Percentiles rank a stretch among this genome's conserved stretches.
These are phyloP conservation scores for Scomber japonicus DNA, from an alignment of 2,113 vertebrate species.

Conservation along the genomic window DNA sequence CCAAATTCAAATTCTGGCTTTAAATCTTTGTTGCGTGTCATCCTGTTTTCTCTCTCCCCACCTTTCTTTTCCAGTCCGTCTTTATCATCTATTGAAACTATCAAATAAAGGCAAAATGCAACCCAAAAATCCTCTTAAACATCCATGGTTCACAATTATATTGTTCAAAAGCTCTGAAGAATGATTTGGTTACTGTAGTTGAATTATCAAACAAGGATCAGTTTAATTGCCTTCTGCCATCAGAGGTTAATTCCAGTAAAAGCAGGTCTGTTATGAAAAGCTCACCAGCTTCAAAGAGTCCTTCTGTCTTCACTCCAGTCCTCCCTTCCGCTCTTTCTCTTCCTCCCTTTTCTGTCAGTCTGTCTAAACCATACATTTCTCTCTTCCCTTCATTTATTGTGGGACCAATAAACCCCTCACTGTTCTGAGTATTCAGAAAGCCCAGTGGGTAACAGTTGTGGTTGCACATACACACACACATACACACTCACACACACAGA, in stretches of 20 bases:
- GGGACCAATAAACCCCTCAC: conserved; percentile 55
- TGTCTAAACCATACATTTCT: conserved; percentile 39
- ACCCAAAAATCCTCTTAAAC: neutral
- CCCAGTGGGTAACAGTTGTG: conserved; percentile 32
- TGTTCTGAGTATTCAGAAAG: conserved; percentile 37
- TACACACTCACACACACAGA: conserved; percentile 7
- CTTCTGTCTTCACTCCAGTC: conserved; percentile 35
- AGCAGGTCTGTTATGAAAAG: conserved; percentile 51
- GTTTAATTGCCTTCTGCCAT: conserved; percentile 45
- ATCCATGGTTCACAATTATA: neutral
- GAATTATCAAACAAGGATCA: conserved; percentile 21
- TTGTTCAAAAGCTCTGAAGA: conserved; percentile 20
- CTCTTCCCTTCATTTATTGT: conserved; percentile 44
- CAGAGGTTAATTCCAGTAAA: conserved; percentile 46
- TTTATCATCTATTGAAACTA: neutral
- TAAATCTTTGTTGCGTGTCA: neutral
- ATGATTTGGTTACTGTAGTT: conserved; percentile 7
- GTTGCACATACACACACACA: neutral
- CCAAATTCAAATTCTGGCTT: neutral
- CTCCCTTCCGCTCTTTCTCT: conserved; percentile 28
- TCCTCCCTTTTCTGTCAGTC: conserved; percentile 12
- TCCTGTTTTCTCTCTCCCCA: neutral
- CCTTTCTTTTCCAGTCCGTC: neutral
- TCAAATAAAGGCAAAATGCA: neutral
- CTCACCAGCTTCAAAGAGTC: conserved; percentile 66